A percentile compares a stretch with the other conserved stretches of the same genome.
Conservation (phyloP, 92 coral and sea anemone genomes). For the Epizoanthus scotinus region DNA sequence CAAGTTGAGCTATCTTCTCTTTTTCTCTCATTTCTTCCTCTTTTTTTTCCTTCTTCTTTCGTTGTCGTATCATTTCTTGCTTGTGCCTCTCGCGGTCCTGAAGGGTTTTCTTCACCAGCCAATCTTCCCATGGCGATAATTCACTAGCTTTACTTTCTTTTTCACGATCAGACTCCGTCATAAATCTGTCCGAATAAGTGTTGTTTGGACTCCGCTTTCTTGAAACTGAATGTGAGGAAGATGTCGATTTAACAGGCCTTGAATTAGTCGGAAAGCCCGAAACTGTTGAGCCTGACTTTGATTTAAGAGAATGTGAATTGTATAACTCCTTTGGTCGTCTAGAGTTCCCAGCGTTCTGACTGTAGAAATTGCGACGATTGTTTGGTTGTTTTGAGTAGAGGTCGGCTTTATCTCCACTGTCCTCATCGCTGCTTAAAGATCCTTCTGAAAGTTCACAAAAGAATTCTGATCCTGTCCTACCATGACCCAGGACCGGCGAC, state of each 20-base stretch:
- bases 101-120: conserved; percentile 80
- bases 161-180: neutral
- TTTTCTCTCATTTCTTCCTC: conserved; percentile 49
- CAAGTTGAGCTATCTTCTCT: conserved; percentile 50
- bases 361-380: neutral
- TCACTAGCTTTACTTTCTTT: conserved; percentile 30
- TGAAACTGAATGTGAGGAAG: neutral
- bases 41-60: conserved; percentile 50
- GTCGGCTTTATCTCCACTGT: conserved; percentile 36
- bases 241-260: neutral
- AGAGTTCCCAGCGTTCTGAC: neutral
- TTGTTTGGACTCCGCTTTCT: neutral
- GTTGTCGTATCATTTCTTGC: conserved; percentile 46
- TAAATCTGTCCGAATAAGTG: conserved; percentile 16
- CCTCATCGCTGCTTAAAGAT: conserved; percentile 52
- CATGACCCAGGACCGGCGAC: conserved; percentile 64
- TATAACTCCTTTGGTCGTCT: neutral
- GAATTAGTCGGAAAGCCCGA: neutral
- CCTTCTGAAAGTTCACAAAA: conserved; percentile 57
- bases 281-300: conserved; percentile 16
- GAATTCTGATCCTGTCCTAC: conserved; percentile 26
- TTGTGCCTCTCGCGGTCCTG: conserved; percentile 71
- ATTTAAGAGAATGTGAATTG: neutral
- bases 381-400: conserved; percentile 21
- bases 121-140: conserved; percentile 90